These are phyloP conservation scores for Darevskia nairensis DNA, from an alignment of 2,797 vertebrate genomes.

Conservation along the genomic window DNA sequence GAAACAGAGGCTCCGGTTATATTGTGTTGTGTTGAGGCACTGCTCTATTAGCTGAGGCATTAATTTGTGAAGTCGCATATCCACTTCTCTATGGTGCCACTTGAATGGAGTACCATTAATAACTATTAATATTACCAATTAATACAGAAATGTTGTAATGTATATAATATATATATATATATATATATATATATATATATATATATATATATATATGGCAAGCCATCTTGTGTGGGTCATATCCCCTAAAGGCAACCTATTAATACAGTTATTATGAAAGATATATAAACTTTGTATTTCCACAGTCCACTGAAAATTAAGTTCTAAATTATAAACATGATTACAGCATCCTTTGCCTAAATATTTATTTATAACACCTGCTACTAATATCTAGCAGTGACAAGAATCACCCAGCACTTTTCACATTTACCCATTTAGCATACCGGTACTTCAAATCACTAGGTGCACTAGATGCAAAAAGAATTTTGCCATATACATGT, in stretches of 20 bases:
- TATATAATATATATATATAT: no score
- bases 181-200: no score
- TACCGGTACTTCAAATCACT: not conserved
- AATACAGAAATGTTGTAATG: no score
- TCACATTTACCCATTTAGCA: constrained; percentile 40
- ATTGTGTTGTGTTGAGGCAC: not conserved
- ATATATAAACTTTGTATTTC: no score
- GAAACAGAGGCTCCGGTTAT: not conserved
- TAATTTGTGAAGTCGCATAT: not conserved
- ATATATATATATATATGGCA: no score
- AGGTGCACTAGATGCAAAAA: constrained; percentile 28
- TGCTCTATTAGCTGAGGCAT: not conserved
- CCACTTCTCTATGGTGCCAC: not conserved
- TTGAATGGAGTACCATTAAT: not conserved
- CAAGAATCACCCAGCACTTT: constrained; percentile 25
- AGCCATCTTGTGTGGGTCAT: no score
- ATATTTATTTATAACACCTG: constrained; percentile 41
- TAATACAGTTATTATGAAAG: no score
- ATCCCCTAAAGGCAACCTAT: not conserved
- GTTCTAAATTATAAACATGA: constrained; percentile 22
- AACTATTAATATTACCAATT: no score
- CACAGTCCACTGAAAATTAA: constrained; percentile 7
- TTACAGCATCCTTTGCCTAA: constrained; percentile 25
- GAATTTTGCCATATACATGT: constrained; percentile 14
- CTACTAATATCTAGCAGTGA: constrained; percentile 31